phyloP scores from a whole-genome alignment of 2,797 vertebrate species.

The Macropodus opercularis region DNA sequence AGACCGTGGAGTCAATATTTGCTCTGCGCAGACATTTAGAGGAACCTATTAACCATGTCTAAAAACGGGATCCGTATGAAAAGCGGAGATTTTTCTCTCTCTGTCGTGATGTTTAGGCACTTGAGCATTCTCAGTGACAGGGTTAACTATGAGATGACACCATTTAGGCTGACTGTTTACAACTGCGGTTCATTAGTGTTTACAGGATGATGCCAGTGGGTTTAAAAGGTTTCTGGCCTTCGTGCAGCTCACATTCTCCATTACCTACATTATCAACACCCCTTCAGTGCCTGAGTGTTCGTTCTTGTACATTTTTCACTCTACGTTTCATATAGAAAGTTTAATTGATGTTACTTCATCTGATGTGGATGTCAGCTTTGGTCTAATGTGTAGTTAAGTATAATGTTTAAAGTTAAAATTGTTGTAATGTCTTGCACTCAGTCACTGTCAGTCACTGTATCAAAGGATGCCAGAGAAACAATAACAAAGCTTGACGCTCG shows the following conservation, averaged over 20 bases:
- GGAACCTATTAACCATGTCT: constrained; percentile 61
- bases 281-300: constrained; percentile 17
- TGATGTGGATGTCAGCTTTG: not conserved
- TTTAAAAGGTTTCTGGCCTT: constrained; percentile 53
- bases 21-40: constrained; percentile 50
- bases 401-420: too few relatives aligned
- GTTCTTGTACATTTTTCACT: constrained; percentile 20
- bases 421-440: not conserved
- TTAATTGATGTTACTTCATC: not conserved
- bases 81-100: not conserved
- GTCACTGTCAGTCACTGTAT: not conserved
- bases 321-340: not conserved
- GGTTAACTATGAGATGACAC: constrained; percentile 52
- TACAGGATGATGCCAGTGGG: constrained; percentile 45
- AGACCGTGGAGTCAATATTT: constrained; percentile 72
- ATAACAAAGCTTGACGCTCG: constrained; percentile 10
- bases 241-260: constrained; percentile 46
- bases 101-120: constrained; percentile 44
- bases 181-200: constrained; percentile 42
- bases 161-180: constrained; percentile 48
- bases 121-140: constrained; percentile 45
- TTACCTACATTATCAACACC: constrained; percentile 48
- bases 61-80: constrained; percentile 16
- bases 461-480: constrained; percentile 1
- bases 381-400: not conserved